Evolutionary conservation across 2,797 vertebrate genomes (phyloP).

Genomic region (Gadopsis bispinosus): DNA sequence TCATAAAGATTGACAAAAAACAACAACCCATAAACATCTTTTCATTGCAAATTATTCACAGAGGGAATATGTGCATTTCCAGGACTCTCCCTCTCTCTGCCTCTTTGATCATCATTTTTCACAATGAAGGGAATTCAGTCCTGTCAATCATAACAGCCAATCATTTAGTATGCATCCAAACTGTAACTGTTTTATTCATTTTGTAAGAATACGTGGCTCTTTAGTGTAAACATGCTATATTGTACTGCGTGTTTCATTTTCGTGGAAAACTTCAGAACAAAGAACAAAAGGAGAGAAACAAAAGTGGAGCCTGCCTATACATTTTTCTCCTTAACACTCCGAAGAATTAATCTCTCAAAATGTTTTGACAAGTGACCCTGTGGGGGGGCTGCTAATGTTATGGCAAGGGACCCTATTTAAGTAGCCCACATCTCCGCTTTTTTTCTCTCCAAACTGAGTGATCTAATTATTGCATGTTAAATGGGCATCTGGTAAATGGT

Average conservation of each 20-base stretch:
- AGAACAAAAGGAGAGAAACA: constrained; percentile 69
- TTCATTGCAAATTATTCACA: constrained; percentile 26
- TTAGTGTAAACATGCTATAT: background rate
- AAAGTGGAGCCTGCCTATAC: constrained; percentile 51
- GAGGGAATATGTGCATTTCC: background rate
- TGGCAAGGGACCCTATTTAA: constrained; percentile 84
- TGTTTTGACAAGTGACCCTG: constrained; percentile 85
- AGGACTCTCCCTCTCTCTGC: background rate
- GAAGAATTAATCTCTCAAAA: constrained; percentile 83
- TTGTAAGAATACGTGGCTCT: background rate
- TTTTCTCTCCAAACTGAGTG: constrained; percentile 78
- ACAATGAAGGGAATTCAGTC: constrained; percentile 4
- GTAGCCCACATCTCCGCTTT: constrained; percentile 71
- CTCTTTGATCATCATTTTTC: constrained; percentile 33
- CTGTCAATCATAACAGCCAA: constrained; percentile 25
- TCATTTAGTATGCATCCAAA: background rate
- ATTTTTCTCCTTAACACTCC: constrained; percentile 70
- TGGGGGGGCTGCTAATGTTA: constrained; percentile 84
- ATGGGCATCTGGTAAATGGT: constrained; percentile 91
- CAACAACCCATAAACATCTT: background rate
- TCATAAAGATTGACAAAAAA: constrained; percentile 7
- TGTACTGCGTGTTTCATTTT: constrained; percentile 5
- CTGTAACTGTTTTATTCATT: background rate
- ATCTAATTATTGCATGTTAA: constrained; percentile 92
- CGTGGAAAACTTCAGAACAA: constrained; percentile 37